Evolutionary conservation across 1,140 invertebrate genomes (phyloP).

Genomic region (Galleria mellonella): DNA sequence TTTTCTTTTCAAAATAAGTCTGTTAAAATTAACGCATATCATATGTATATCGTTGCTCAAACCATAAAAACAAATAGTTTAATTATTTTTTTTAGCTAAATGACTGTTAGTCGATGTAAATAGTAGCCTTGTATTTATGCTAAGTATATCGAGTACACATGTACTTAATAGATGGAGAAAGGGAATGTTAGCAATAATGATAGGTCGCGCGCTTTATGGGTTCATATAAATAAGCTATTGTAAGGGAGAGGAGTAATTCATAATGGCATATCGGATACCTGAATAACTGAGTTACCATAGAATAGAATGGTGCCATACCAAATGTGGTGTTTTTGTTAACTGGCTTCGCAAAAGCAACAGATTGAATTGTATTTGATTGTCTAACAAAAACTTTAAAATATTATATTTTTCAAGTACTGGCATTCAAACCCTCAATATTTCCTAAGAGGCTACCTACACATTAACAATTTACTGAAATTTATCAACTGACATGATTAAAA

Average conservation of each 20-base stretch:
- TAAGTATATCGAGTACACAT: slow-evolving; percentile 26
- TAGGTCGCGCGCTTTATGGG: slow-evolving; percentile 46
- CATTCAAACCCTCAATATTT: no score
- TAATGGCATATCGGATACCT: slow-evolving; percentile 35
- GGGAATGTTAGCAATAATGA: slow-evolving; percentile 64
- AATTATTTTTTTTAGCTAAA: slow-evolving; percentile 11
- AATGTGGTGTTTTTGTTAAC: slow-evolving; percentile 13
- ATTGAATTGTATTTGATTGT: neutral
- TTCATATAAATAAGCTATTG: neutral
- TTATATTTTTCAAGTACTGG: no score
- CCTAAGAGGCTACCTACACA: no score
- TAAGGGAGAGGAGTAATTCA: neutral
- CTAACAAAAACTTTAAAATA: neutral
- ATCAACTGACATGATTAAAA: no score
- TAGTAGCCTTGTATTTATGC: slow-evolving; percentile 63
- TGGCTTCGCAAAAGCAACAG: neutral
- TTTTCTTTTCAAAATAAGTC: no score
- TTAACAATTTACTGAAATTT: no score
- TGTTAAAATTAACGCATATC: slow-evolving; percentile 3
- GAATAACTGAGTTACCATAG: slow-evolving; percentile 62
- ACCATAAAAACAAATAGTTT: slow-evolving; percentile 11
- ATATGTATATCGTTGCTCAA: slow-evolving; percentile 7
- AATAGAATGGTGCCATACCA: slow-evolving; percentile 67
- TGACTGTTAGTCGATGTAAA: slow-evolving; percentile 65
- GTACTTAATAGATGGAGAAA: slow-evolving; percentile 30